phyloP scores from a whole-genome alignment of 2,888 invertebrate genomes.

The Cryptosula pallasiana region DNA sequence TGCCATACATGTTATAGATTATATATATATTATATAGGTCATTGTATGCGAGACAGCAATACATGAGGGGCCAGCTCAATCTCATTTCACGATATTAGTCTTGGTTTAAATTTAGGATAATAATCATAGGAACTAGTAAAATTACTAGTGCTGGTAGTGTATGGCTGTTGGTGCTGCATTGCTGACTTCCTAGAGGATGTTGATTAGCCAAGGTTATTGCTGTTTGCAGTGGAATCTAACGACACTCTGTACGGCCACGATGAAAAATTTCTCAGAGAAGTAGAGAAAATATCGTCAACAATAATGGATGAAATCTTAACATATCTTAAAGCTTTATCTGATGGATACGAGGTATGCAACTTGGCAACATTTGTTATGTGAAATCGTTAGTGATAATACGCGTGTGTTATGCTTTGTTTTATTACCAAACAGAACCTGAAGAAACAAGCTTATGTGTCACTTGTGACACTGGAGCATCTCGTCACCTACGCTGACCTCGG shows the following conservation, averaged over 20 bases:
- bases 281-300: constrained; percentile 59
- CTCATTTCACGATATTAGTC: too few species aligned
- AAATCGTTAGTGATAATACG: too few species aligned
- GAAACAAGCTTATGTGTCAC: constrained; percentile 62
- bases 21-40: too few species aligned
- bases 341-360: constrained; percentile 11
- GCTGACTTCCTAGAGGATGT: too few species aligned
- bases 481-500: constrained; percentile 51
- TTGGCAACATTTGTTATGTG: neutral
- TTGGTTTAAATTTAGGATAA: too few species aligned
- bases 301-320: constrained; percentile 71
- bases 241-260: constrained; percentile 86
- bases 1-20: too few species aligned
- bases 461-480: constrained; percentile 59
- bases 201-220: neutral
- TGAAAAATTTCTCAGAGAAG: constrained; percentile 73
- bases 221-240: constrained; percentile 75
- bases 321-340: constrained; percentile 62
- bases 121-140: too few species aligned
- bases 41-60: too few species aligned
- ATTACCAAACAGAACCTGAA: constrained; percentile 45
- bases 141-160: neutral
- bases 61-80: too few species aligned
- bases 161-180: neutral
- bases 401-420: too few species aligned